These are phyloP conservation scores for Leptogaster cylindrica DNA, from an alignment of 2,888 invertebrate species.

Conservation along the genomic window DNA sequence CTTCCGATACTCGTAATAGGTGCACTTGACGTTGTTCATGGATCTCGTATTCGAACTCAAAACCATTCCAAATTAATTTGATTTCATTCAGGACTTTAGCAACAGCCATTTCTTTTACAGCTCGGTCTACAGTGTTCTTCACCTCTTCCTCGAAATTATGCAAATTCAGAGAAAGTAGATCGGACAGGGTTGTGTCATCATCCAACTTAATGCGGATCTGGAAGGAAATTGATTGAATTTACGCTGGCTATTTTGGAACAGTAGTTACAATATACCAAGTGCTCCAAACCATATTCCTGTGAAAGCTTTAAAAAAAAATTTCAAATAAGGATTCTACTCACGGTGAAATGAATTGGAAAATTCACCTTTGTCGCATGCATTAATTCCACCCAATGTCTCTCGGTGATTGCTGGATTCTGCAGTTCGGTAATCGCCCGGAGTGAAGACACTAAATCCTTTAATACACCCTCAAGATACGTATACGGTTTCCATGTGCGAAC, in stretches of 20 bases:
- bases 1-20: conserved; percentile 82
- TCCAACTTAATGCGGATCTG: conserved; percentile 53
- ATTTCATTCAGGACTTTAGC: conserved; percentile 90
- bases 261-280: conserved; percentile 50
- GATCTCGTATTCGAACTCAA: conserved; percentile 80
- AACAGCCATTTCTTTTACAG: conserved; percentile 95
- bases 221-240: conserved; percentile 15
- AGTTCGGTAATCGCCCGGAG: conserved; percentile 90
- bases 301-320: conserved; percentile 50
- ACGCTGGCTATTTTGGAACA: not conserved
- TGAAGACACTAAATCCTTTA: conserved; percentile 93
- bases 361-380: conserved; percentile 89
- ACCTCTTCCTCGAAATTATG: conserved; percentile 96
- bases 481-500: conserved; percentile 82
- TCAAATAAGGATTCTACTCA: conserved; percentile 15
- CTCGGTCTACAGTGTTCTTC: conserved; percentile 92
- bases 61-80: conserved; percentile 77
- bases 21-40: conserved; percentile 84
- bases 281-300: conserved; percentile 49
- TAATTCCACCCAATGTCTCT: conserved; percentile 92
- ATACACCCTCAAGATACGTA: conserved; percentile 74
- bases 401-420: conserved; percentile 92
- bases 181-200: conserved; percentile 79
- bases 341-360: not conserved
- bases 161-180: conserved; percentile 83